Evolutionary conservation across 2,797 vertebrate genomes (phyloP).

Genomic region (Parotocinclus haroldoi): DNA sequence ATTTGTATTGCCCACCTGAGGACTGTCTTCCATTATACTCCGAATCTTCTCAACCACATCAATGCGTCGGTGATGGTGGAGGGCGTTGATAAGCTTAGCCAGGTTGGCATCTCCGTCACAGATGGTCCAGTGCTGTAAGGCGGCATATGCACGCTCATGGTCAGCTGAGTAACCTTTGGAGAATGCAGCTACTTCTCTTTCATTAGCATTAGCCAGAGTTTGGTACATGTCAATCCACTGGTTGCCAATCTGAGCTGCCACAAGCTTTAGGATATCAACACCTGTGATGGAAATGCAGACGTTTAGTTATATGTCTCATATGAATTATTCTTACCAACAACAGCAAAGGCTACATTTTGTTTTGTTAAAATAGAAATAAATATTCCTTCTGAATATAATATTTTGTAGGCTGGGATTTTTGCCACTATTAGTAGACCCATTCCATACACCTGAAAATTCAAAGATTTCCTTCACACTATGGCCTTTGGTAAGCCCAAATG

Average conservation of each 20-base stretch:
- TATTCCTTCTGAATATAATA: too few relatives aligned
- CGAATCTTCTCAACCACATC: conserved; percentile 96
- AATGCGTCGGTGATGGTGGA: conserved; percentile 87
- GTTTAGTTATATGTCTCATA: too few relatives aligned
- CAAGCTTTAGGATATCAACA: conserved; percentile 92
- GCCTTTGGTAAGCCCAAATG: too few relatives aligned
- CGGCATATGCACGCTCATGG: conserved; percentile 87
- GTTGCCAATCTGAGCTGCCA: conserved; percentile 88
- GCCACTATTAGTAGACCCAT: too few relatives aligned
- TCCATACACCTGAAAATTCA: too few relatives aligned
- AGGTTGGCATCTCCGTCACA: conserved; percentile 90
- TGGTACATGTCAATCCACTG: conserved; percentile 96
- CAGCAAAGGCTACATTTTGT: too few relatives aligned
- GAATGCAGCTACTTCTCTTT: conserved; percentile 89
- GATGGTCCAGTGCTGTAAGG: conserved; percentile 95
- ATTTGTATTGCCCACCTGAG: conserved; percentile 74
- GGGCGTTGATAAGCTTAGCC: conserved; percentile 90
- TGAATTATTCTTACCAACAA: too few relatives aligned
- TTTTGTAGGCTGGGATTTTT: too few relatives aligned
- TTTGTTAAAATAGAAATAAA: too few relatives aligned
- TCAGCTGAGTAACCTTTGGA: conserved; percentile 86
- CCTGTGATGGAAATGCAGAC: conserved; percentile 64
- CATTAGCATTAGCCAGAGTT: conserved; percentile 86
- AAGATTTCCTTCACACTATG: too few relatives aligned
- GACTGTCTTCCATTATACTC: conserved; percentile 90